Percentiles rank a stretch among this genome's conserved stretches.
phyloP scores from a whole-genome alignment of 2,888 invertebrate genomes.

The Spilosoma lubricipeda region DNA sequence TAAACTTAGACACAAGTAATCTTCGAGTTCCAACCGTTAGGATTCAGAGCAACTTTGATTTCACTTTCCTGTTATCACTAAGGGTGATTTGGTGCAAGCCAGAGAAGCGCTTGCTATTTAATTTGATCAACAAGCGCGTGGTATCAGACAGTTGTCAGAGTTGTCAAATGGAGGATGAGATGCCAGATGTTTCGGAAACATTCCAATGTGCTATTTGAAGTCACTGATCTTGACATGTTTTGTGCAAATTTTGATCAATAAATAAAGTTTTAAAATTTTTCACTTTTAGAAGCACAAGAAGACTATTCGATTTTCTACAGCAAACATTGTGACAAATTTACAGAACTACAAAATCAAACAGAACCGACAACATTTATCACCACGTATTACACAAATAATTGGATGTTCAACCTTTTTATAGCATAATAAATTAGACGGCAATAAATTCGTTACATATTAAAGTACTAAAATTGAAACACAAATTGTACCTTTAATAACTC shows the following conservation, averaged over 20 bases:
- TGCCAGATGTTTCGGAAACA: no score
- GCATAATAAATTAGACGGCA: conserved; percentile 37
- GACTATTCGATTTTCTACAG: not conserved
- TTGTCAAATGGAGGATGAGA: no score
- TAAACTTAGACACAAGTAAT: no score
- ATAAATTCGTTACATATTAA: conserved; percentile 31
- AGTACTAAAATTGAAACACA: conserved; percentile 20
- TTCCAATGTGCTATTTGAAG: no score
- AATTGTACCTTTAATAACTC: conserved; percentile 20
- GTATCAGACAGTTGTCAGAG: no score
- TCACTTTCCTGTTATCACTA: no score
- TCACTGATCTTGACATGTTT: not conserved
- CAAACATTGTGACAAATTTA: not conserved
- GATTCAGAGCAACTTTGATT: no score
- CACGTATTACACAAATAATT: conserved; percentile 16
- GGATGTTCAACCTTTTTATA: conserved; percentile 23
- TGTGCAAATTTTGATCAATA: not conserved
- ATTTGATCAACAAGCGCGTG: no score
- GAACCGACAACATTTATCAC: conserved; percentile 5
- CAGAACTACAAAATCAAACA: not conserved
- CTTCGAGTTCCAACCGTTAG: no score
- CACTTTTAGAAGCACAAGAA: not conserved
- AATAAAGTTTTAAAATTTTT: not conserved
- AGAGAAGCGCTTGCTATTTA: no score
- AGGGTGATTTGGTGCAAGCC: no score